These are phyloP conservation scores for Drosophila sulfurigaster DNA, from an alignment of 1,140 invertebrate species.

Conservation along the genomic window DNA sequence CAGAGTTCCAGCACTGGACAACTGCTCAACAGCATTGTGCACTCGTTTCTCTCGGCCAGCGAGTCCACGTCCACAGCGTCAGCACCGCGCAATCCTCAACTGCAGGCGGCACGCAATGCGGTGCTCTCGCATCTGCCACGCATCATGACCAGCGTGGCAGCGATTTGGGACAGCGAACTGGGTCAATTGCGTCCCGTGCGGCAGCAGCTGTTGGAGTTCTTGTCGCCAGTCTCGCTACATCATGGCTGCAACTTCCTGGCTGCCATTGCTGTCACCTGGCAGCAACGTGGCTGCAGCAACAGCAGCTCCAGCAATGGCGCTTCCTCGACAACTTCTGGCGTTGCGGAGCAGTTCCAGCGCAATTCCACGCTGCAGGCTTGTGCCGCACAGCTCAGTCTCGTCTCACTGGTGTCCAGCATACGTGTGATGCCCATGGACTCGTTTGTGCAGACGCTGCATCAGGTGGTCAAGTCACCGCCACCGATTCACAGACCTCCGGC, in stretches of 20 bases:
- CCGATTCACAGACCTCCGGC: slow-evolving; percentile 88
- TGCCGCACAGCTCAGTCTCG: slow-evolving; percentile 91
- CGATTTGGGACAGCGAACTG: slow-evolving; percentile 91
- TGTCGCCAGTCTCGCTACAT: slow-evolving; percentile 94
- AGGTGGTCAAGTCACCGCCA: slow-evolving; percentile 92
- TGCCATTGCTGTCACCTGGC: slow-evolving; percentile 95
- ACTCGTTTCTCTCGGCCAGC: slow-evolving; percentile 89
- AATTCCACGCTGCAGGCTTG: slow-evolving; percentile 87
- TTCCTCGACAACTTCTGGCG: slow-evolving; percentile 67
- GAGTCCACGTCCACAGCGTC: slow-evolving; percentile 50
- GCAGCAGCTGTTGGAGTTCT: slow-evolving; percentile 92
- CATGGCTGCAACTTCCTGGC: slow-evolving; percentile 93
- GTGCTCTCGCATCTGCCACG: slow-evolving; percentile 92
- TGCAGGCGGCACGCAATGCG: slow-evolving; percentile 88
- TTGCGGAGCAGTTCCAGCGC: slow-evolving; percentile 75
- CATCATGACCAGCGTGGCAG: slow-evolving; percentile 92
- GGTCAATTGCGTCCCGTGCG: slow-evolving; percentile 87
- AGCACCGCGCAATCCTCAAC: slow-evolving; percentile 81
- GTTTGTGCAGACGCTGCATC: slow-evolving; percentile 93
- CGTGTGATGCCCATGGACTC: slow-evolving; percentile 94
- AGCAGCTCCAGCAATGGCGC: slow-evolving; percentile 19
- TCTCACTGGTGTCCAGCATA: slow-evolving; percentile 92
- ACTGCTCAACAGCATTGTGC: slow-evolving; percentile 93
- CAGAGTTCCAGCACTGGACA: slow-evolving; percentile 88
- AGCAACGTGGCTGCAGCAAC: slow-evolving; percentile 87